Conservation (phyloP, 2,888 invertebrate species). For the Odontomyia ornata region DNA sequence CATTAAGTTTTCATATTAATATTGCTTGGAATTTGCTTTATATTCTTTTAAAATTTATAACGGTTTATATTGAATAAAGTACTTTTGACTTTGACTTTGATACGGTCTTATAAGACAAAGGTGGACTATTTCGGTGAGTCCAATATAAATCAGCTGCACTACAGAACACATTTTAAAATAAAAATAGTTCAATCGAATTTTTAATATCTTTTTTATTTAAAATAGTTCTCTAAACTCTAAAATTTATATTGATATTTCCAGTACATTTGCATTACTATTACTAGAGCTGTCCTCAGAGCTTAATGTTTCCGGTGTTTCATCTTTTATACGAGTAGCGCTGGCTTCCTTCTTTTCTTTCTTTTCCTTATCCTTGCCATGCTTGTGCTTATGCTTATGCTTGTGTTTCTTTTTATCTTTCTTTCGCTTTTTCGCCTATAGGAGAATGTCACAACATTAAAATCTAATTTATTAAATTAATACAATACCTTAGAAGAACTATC, state of each 20-base stretch:
- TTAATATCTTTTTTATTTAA: no score
- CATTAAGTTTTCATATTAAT: no score
- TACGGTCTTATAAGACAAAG: no score
- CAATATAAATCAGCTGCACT: no score
- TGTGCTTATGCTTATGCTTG: conserved; percentile 90
- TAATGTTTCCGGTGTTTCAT: conserved; percentile 63
- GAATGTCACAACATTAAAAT: background rate
- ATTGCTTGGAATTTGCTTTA: no score
- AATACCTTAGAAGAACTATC: conserved; percentile 67
- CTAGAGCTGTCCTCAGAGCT: conserved; percentile 64
- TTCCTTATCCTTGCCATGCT: conserved; percentile 68
- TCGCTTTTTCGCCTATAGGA: conserved; percentile 71
- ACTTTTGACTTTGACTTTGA: no score
- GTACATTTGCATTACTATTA: conserved; percentile 59
- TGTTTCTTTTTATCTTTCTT: conserved; percentile 87
- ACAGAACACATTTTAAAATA: no score
- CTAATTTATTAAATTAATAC: background rate
- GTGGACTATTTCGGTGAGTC: no score
- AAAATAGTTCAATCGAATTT: no score
- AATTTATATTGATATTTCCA: background rate
- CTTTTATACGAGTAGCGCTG: conserved; percentile 60
- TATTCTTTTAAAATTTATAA: no score
- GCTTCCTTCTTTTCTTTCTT: conserved; percentile 65
- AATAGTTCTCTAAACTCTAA: no score
- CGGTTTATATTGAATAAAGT: no score